phyloP scores from a whole-genome alignment of 2,888 invertebrate genomes.

The Mallateleia sp. region DNA sequence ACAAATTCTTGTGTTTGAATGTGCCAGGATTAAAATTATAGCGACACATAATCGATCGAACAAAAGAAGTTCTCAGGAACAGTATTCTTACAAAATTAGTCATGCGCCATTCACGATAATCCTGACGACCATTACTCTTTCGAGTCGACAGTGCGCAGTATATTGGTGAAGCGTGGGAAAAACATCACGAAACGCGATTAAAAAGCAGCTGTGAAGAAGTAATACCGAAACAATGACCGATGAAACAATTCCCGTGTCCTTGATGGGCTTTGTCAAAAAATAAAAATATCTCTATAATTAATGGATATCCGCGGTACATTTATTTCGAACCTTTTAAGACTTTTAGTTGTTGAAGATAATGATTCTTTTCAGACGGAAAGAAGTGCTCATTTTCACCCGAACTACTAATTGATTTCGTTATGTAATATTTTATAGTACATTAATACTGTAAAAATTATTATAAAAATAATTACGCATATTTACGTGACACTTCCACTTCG shows the following conservation, averaged over 20 bases:
- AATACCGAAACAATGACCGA: slow-evolving; percentile 72
- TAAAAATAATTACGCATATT: too few relatives aligned
- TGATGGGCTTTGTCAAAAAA: slow-evolving; percentile 59
- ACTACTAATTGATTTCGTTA: too few relatives aligned
- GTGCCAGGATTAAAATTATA: slow-evolving; percentile 65
- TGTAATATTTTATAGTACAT: too few relatives aligned
- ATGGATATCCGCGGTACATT: slow-evolving; percentile 48
- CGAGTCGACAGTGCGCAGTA: slow-evolving; percentile 48
- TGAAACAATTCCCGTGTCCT: slow-evolving; percentile 71
- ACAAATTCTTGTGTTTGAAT: slow-evolving; percentile 33
- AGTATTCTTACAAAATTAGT: slow-evolving; percentile 72
- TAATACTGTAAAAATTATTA: too few relatives aligned
- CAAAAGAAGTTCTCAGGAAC: slow-evolving; percentile 62
- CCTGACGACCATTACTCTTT: slow-evolving; percentile 73
- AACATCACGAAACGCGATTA: slow-evolving; percentile 69
- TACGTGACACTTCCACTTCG: too few relatives aligned
- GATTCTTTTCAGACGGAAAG: slow-evolving; percentile 7
- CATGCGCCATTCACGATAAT: slow-evolving; percentile 72
- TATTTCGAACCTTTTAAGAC: slow-evolving; percentile 37
- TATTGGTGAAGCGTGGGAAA: slow-evolving; percentile 69
- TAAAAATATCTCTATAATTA: slow-evolving; percentile 65
- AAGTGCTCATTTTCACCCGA: too few relatives aligned
- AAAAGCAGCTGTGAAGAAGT: slow-evolving; percentile 74
- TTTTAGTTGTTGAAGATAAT: slow-evolving; percentile 9
- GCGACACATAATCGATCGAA: slow-evolving; percentile 62